phyloP scores from a whole-genome alignment of 2,888 invertebrate genomes.

The Zhuqinia jingwanae region DNA sequence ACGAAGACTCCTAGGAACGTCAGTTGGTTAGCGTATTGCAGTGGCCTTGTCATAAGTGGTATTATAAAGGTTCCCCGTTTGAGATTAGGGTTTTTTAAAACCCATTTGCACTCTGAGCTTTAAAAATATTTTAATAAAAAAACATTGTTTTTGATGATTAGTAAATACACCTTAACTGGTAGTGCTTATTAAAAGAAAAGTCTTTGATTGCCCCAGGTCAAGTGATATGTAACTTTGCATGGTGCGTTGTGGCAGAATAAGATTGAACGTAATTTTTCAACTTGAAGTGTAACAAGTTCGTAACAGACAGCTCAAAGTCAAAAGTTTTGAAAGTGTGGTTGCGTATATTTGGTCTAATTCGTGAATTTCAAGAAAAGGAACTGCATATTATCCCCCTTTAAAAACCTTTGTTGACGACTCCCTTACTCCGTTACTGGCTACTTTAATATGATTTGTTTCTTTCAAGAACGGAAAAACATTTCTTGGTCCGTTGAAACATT shows the following conservation, averaged over 20 bases:
- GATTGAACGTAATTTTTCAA: no score
- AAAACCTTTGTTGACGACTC: slow-evolving; percentile 36
- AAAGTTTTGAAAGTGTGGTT: no score
- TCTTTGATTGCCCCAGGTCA: slow-evolving; percentile 22
- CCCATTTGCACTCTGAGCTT: neutral
- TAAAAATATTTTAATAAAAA: neutral
- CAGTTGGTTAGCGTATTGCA: slow-evolving; percentile 31
- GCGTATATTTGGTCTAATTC: no score
- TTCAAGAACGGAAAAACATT: no score
- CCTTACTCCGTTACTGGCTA: neutral
- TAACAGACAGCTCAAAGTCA: no score
- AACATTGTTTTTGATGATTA: neutral
- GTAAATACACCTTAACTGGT: neutral
- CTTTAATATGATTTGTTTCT: neutral
- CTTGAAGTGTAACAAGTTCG: no score
- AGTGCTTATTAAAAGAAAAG: neutral
- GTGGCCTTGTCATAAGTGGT: slow-evolving; percentile 27
- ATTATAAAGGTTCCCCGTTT: no score
- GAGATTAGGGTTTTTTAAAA: slow-evolving; percentile 12
- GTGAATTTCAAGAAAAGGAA: no score
- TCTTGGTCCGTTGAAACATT: slow-evolving; percentile 51
- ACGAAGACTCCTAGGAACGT: slow-evolving; percentile 1
- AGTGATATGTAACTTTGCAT: no score
- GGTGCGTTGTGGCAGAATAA: no score
- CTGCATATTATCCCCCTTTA: neutral